A percentile compares a stretch with the other conserved stretches of the same genome.
phyloP scores from a whole-genome alignment of 2,888 invertebrate species.

The Caenorhabditis panamensis region DNA sequence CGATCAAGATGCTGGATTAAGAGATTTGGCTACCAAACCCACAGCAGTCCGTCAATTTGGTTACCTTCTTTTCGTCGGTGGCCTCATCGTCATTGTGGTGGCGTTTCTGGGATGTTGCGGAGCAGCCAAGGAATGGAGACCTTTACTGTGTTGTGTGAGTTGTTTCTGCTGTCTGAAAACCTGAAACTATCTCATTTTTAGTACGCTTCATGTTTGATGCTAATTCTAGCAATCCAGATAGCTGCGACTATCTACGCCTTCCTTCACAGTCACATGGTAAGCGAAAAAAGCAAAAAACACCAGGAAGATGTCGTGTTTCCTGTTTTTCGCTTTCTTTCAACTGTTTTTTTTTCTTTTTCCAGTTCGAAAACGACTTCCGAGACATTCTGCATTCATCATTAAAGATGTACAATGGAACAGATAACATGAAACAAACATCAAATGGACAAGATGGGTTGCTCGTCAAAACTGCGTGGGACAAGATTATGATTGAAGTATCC shows the following conservation, averaged over 20 bases:
- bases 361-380: constrained; percentile 81
- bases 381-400: constrained; percentile 77
- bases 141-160: constrained; percentile 79
- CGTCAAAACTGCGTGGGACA: constrained; percentile 80
- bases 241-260: constrained; percentile 80
- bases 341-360: constrained; percentile 26
- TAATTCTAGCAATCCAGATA: constrained; percentile 80
- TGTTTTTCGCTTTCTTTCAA: constrained; percentile 9
- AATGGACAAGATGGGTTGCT: constrained; percentile 65
- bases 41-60: constrained; percentile 79
- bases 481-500: constrained; percentile 79
- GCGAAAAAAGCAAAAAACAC: constrained; percentile 8
- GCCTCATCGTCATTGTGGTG: constrained; percentile 79
- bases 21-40: constrained; percentile 77
- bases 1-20: constrained; percentile 78
- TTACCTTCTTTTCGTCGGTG: constrained; percentile 77
- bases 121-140: constrained; percentile 81
- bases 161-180: background rate
- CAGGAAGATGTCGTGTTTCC: constrained; percentile 6
- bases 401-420: constrained; percentile 81
- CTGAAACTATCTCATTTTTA: constrained; percentile 68
- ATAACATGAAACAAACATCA: constrained; percentile 51
- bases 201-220: constrained; percentile 80
- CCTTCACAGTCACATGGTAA: constrained; percentile 79
- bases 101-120: constrained; percentile 81